Base-by-base conservation (phyloP, 1,140 invertebrate genomes). In the Meteorus sp. region DNA sequence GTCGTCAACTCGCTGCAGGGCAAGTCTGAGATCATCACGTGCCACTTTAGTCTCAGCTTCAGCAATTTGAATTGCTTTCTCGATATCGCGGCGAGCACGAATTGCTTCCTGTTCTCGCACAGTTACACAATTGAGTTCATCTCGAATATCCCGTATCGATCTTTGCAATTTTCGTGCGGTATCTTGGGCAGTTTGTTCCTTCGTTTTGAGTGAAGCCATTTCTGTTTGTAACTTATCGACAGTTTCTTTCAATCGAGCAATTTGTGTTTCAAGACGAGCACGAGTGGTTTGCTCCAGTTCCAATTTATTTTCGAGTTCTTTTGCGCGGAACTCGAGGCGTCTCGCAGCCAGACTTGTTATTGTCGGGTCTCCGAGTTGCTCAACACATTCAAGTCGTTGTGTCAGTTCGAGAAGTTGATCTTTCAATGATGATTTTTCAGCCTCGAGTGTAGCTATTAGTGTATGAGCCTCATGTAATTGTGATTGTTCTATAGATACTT, bases 211-310 rank as follows among this genome's bases (percentile, higher is more conserved):
- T 13, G 85, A 77, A 0, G 86, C 86, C 3, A 89, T 83, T 68
- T 96, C 94, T 9, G 84, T 82, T 57, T 89, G 87, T 9, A 92
- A 70, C 62, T 89, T 88, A 25, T 96, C 93, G 29, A 92, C 83
- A 3, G 87, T 86, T 68, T 97, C 94, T 66, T 94, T 94, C 45
- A 93, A 77, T 57, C 94, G 82, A 15, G 84, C 80, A 56, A 92
- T 85, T 79, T 95, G 93, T 2, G 82, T 83, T 85, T 97, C 94
- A 2, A 94, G 75, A 23, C 93, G 85, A 5, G 88, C 84, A 64
- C 89, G 85, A 0, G 91, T 92, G 1, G 93, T 93, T 68, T 89
- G 87, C 71, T 97, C 94, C 51, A 97, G 79, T 63, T 97, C 94
- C 20, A 96, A 77, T 62, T 91, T 91, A 1, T 91, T 93, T 72